A percentile compares a stretch with the other conserved stretches of the same genome.
These are phyloP conservation scores for Saturnia japonica DNA, from an alignment of 2,888 invertebrate genomes.

Conservation along the genomic window DNA sequence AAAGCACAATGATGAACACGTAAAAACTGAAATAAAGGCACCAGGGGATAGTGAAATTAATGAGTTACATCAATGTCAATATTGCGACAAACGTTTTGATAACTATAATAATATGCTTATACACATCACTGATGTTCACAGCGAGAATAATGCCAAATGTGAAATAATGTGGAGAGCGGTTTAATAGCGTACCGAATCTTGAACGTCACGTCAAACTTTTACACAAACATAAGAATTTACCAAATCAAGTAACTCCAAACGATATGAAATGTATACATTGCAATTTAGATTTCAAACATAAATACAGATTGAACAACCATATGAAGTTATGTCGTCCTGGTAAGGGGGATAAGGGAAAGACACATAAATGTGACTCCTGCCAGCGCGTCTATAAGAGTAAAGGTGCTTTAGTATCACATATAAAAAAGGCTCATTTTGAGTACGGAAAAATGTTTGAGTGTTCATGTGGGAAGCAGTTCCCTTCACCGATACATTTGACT, in stretches of 20 bases:
- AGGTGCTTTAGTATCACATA: not conserved
- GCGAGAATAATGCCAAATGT: not conserved
- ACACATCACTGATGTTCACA: not conserved
- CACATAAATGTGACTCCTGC: not conserved
- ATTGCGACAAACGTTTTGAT: not conserved
- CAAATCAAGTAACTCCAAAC: not conserved
- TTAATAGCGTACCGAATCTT: not conserved
- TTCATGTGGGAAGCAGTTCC: not conserved
- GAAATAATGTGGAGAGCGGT: not conserved
- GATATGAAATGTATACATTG: not conserved
- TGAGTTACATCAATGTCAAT: not conserved
- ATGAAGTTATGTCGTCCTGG: not conserved
- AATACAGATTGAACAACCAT: not conserved
- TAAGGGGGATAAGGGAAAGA: not conserved
- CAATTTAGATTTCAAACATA: not conserved
- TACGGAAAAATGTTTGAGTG: not conserved
- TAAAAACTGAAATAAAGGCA: not conserved
- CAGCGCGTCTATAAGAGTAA: not conserved
- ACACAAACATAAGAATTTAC: not conserved
- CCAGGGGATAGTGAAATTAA: not conserved
- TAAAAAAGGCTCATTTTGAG: not conserved
- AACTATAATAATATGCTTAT: not conserved
- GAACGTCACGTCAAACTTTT: not conserved
- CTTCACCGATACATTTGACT: not conserved
- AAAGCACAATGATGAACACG: not conserved